phyloP scores from a whole-genome alignment of 1,140 invertebrate genomes.

The Drosophila arawakana region DNA sequence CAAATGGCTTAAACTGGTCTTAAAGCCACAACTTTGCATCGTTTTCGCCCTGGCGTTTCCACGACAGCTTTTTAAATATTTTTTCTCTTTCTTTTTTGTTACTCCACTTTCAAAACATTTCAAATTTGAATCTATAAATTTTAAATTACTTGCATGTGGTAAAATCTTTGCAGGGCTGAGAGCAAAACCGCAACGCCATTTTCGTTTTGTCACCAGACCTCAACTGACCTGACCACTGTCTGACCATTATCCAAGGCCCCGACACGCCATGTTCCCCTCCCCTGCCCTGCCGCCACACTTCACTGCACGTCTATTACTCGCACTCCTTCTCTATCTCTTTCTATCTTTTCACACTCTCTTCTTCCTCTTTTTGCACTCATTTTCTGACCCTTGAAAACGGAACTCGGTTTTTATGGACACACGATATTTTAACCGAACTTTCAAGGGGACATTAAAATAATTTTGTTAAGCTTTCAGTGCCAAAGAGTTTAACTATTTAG shows the following conservation, averaged over 20 bases:
- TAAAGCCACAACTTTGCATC: constrained; percentile 39
- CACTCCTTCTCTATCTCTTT: background rate
- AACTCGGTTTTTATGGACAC: constrained; percentile 11
- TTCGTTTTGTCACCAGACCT: constrained; percentile 44
- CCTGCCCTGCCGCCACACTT: background rate
- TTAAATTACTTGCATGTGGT: constrained; percentile 53
- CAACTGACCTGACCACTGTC: constrained; percentile 32
- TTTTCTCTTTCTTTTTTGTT: constrained; percentile 3
- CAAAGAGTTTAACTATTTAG: constrained; percentile 8
- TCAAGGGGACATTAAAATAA: constrained; percentile 1
- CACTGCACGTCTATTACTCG: constrained; percentile 5
- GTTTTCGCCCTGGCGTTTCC: constrained; percentile 17
- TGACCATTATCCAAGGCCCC: constrained; percentile 24
- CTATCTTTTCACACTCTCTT: constrained; percentile 6
- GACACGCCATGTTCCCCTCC: background rate
- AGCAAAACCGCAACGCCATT: constrained; percentile 38
- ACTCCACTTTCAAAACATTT: constrained; percentile 30
- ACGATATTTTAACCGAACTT: constrained; percentile 14
- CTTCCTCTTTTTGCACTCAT: background rate
- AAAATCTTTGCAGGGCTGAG: constrained; percentile 44
- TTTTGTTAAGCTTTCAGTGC: constrained; percentile 5
- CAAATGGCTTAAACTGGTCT: constrained; percentile 32
- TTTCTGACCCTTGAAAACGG: constrained; percentile 5
- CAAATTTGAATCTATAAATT: constrained; percentile 56
- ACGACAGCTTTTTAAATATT: constrained; percentile 3